Base-by-base conservation (phyloP, 1,140 invertebrate genomes). In the Monochamus saltuarius region DNA sequence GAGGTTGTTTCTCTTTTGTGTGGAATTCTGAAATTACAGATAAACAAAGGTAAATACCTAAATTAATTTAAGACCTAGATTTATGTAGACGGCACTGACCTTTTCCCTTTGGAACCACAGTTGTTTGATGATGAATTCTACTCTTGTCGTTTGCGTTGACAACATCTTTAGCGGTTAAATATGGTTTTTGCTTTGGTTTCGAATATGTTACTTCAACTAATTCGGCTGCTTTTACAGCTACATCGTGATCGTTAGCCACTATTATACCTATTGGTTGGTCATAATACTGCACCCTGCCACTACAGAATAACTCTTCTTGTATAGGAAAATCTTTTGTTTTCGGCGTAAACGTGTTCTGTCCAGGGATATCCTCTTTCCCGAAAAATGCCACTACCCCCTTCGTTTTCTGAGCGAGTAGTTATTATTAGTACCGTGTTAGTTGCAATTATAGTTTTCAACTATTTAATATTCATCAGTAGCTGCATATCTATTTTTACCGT, bases 261-360 rank as follows among this genome's bases (percentile, higher is more conserved):
- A 94, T 77, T 0, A 93, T 63, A 0, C 87, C 91, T 9, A 91
- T 64, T 0, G 89, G 84, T 68, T 92, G 89, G 0, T 88, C 87
- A 49, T 87, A 86, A 70, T 84, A 87, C 1, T 73, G 68, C 0
- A 91, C 79, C 22, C 6, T 29, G 6, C 22, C 22, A 6, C 22
- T 29, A 6, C 22, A 29, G 6, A 29, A 77, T 13, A 84, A 79
- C 66, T 84, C 82, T 70, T 82, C 80, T 22, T 79, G 75, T 0
- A 54, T 59, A 16, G 45, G 35, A 9, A 3, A n/a, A 16, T 70
- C 60, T 60, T 64, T 72, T 0, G 71, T 69, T 0, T 6, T 53
- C 1, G 77, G 73, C 1, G 75, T 79, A 54, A 82, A 87, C 4
- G 40, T 68, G 73, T 92, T 92, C 42, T 77, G 77, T 0, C 90